phyloP scores from a whole-genome alignment of 2,888 invertebrate species.

The Amaurobius ferox region DNA sequence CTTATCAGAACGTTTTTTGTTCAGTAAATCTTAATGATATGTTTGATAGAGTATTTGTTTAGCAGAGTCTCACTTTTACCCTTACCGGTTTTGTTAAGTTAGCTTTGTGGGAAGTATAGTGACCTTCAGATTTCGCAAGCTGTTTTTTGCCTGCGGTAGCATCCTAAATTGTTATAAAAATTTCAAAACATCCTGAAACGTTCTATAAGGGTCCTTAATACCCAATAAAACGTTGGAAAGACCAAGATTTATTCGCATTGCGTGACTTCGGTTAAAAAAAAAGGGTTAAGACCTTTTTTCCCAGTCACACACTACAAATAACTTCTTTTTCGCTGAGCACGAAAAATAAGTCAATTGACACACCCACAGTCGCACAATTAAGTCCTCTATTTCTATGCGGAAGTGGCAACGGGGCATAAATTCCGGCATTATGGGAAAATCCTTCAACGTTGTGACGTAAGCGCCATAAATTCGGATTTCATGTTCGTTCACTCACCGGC shows the following conservation, averaged over 20 bases:
- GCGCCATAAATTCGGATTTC: constrained; percentile 6
- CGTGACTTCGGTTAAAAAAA: too few relatives aligned
- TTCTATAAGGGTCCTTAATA: background rate
- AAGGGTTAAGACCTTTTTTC: background rate
- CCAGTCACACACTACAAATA: background rate
- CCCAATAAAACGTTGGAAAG: background rate
- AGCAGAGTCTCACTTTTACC: too few relatives aligned
- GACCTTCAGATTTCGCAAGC: too few relatives aligned
- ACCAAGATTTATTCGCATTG: background rate
- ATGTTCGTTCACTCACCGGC: background rate
- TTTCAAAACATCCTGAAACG: too few relatives aligned
- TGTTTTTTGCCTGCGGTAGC: too few relatives aligned
- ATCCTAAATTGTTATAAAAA: too few relatives aligned
- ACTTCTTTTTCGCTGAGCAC: background rate
- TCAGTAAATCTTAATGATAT: too few relatives aligned
- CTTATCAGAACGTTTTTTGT: too few relatives aligned
- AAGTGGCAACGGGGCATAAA: constrained; percentile 11
- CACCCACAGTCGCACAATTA: background rate
- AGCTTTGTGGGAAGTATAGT: too few relatives aligned
- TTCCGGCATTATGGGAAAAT: constrained; percentile 18
- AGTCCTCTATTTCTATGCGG: background rate
- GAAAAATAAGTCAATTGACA: background rate
- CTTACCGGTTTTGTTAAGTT: too few relatives aligned
- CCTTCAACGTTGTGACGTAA: constrained; percentile 31
- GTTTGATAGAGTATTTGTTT: too few relatives aligned